Conservation (phyloP, 2,797 vertebrate species). For the Aeoliscus strigatus region DNA sequence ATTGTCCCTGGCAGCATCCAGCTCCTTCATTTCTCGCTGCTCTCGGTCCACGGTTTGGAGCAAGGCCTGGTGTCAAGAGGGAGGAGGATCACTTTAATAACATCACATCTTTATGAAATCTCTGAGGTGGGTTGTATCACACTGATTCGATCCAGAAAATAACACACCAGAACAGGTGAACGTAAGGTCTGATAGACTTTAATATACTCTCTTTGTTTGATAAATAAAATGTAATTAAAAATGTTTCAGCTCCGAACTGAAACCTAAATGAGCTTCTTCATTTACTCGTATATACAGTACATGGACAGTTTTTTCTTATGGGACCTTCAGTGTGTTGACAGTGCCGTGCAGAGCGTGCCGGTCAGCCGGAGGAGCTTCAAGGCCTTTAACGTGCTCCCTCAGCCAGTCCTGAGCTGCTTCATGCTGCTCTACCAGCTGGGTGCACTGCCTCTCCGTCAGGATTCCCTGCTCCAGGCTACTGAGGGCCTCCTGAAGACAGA, state of each 20-base stretch:
- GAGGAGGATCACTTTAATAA: too few species aligned
- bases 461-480: conserved; percentile 62
- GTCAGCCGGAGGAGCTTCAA: conserved; percentile 53
- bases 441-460: conserved; percentile 64
- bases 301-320: too few species aligned
- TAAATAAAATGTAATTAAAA: too few species aligned
- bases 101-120: too few species aligned
- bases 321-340: conserved; percentile 75
- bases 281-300: too few species aligned
- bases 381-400: conserved; percentile 70
- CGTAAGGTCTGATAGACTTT: too few species aligned
- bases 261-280: too few species aligned
- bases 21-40: conserved; percentile 69
- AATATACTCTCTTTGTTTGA: too few species aligned
- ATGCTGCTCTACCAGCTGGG: conserved; percentile 76
- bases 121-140: too few species aligned
- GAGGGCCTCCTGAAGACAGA: conserved; percentile 43
- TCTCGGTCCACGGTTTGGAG: conserved; percentile 73
- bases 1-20: conserved; percentile 68
- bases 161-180: too few species aligned
- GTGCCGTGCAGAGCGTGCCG: conserved; percentile 55
- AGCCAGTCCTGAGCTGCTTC: conserved; percentile 76
- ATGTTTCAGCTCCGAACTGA: too few species aligned
- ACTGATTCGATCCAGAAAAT: too few species aligned
- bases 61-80: conserved; percentile 62